Base-by-base conservation (phyloP, 2,797 vertebrate species). In the Triplophysa bombifrons region DNA sequence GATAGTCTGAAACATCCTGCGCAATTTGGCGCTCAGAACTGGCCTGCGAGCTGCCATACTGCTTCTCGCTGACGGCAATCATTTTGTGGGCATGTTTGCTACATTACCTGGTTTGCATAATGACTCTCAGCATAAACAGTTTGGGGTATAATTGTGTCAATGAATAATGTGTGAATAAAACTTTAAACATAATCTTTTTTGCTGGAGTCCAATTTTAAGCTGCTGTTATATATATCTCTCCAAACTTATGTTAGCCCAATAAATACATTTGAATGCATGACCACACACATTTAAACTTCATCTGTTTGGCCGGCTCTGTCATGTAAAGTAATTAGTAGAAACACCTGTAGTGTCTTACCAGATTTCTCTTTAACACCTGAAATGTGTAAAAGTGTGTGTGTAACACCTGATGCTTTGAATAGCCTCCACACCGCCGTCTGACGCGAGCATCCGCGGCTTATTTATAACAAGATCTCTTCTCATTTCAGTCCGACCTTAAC, bases 401-500 rank as follows among this genome's bases (percentile, higher is more conserved):
- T 67, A n/a, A 51, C 34, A 66, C 16, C 10, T 44, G 63, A 41
- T 64, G 53, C 34, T 44, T 50, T 58, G 25, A 56, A 27, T 55
- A 41, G 44, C 11, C 17, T 55, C 30, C 38, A 22, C 56, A 56
- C 44, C 7, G n/a, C 22, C 19, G 12, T 58, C 27, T 27, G 20
- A 58, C 56, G 56, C 11, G 2, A 58, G 74, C 16, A 56, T 22
- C 64, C 46, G 9, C 27, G 22, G 51, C 67, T 68, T 48, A 68
- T 68, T 76, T 76, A 67, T 76, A 67, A 66, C 34, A 25, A 41
- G 61, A 76, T 56, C 74, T 53, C 51, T 48, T 22, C 9, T 20
- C 14, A 20, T 58, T 58, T 58, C 12, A 13, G 11, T 25, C 20
- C 20, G 22, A 58, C 20, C 53, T 67, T 50, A 44, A 19, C 34